Evolutionary conservation across 2,797 vertebrate species (phyloP).

Genomic region (Melanogrammus aeglefinus): DNA sequence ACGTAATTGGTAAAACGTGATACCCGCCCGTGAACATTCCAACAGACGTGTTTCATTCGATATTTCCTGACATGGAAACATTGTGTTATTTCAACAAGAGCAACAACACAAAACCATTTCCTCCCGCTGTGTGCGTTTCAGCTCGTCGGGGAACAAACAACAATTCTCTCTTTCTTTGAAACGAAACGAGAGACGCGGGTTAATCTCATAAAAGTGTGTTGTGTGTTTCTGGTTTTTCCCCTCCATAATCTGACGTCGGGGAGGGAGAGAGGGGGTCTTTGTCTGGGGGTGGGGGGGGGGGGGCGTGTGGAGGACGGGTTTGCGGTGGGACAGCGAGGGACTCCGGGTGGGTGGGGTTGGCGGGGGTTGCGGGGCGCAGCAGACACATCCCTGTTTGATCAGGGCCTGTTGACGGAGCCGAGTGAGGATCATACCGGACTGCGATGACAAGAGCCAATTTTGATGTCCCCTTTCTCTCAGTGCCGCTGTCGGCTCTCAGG

Average conservation of each 20-base stretch:
- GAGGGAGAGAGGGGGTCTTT: constrained; percentile 68
- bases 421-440: constrained; percentile 73
- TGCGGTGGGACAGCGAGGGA: constrained; percentile 73
- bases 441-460: constrained; percentile 79
- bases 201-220: constrained; percentile 77
- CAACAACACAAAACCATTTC: constrained; percentile 60
- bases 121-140: constrained; percentile 66
- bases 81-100: constrained; percentile 48
- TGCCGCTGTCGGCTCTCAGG: constrained; percentile 70
- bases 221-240: constrained; percentile 48
- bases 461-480: constrained; percentile 75
- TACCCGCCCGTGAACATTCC: background rate
- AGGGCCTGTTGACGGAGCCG: constrained; percentile 76
- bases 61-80: background rate
- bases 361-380: constrained; percentile 60
- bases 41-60: background rate
- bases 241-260: constrained; percentile 36
- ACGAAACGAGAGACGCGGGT: constrained; percentile 69
- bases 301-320: constrained; percentile 73
- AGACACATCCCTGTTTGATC: constrained; percentile 79
- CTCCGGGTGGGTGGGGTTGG: constrained; percentile 46
- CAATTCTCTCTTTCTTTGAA: constrained; percentile 69
- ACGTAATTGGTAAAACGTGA: background rate
- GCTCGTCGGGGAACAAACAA: constrained; percentile 55
- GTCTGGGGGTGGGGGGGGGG: constrained; percentile 59